These are phyloP conservation scores for Salarias fasciatus DNA, from an alignment of 2,797 vertebrate genomes.

Conservation along the genomic window DNA sequence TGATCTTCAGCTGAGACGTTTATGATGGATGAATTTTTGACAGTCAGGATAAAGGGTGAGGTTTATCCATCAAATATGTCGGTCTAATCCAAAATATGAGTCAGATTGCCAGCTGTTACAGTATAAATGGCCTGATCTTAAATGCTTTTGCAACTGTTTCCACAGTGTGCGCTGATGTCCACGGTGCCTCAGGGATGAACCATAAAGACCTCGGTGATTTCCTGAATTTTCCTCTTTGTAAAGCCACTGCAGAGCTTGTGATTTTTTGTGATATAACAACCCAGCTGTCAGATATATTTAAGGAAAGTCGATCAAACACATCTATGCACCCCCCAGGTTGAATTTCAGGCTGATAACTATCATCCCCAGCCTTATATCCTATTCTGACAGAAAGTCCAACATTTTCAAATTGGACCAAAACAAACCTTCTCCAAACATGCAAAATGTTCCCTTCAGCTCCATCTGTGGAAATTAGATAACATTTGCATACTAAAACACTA, in stretches of 20 bases:
- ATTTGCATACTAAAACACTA: not conserved
- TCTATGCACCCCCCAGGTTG: not conserved
- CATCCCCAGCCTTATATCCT: not conserved
- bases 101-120: not conserved
- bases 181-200: not conserved
- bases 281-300: not conserved
- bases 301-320: not conserved
- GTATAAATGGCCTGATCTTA: too few species aligned
- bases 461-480: not conserved
- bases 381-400: not conserved
- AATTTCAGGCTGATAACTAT: not conserved
- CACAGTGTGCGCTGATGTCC: not conserved
- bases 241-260: not conserved
- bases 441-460: not conserved
- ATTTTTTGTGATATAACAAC: not conserved
- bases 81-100: slow-evolving; percentile 7
- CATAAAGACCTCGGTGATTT: not conserved
- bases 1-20: slow-evolving; percentile 26
- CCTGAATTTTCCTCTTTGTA: not conserved
- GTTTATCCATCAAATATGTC: slow-evolving; percentile 8
- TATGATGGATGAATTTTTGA: slow-evolving; percentile 17
- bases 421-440: too few species aligned
- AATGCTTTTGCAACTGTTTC: too few species aligned
- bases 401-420: not conserved
- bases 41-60: slow-evolving; percentile 8